Evolutionary conservation across 1,140 invertebrate genomes (phyloP).

Genomic region (Aphaenogaster rudis): DNA sequence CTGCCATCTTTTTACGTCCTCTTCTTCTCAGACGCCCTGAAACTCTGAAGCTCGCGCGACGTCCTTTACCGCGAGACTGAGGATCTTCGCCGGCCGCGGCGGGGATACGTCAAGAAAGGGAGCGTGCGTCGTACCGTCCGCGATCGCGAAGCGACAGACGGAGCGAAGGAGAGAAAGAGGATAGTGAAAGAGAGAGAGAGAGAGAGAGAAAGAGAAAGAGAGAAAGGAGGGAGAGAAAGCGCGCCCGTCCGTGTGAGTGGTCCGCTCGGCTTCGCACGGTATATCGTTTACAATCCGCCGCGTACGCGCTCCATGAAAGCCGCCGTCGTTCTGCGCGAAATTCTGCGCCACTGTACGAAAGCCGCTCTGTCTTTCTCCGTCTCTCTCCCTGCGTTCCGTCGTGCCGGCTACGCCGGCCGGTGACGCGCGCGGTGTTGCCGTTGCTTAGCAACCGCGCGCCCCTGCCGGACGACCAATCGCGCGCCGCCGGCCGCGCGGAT

Average conservation of each 20-base stretch:
- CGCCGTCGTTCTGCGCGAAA: slow-evolving; percentile 80
- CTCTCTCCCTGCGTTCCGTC: neutral
- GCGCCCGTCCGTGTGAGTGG: slow-evolving; percentile 21
- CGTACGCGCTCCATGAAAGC: slow-evolving; percentile 80
- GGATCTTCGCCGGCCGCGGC: neutral
- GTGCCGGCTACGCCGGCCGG: slow-evolving; percentile 78
- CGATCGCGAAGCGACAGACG: slow-evolving; percentile 36
- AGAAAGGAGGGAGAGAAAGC: slow-evolving; percentile 52
- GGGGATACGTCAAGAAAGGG: slow-evolving; percentile 49
- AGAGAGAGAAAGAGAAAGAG: slow-evolving; percentile 22
- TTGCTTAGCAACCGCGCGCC: slow-evolving; percentile 82
- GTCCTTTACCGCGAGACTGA: slow-evolving; percentile 45
- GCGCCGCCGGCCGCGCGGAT: neutral
- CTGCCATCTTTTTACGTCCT: slow-evolving; percentile 82
- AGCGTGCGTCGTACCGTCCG: slow-evolving; percentile 47
- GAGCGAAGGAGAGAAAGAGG: neutral
- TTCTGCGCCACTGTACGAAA: slow-evolving; percentile 64
- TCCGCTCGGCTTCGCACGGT: slow-evolving; percentile 15
- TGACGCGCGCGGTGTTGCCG: slow-evolving; percentile 81
- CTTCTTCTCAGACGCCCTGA: slow-evolving; percentile 23
- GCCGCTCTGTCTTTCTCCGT: neutral
- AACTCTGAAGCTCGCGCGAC: slow-evolving; percentile 49
- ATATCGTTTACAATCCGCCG: slow-evolving; percentile 39
- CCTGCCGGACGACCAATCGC: slow-evolving; percentile 60
- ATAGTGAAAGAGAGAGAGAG: neutral